Evolutionary conservation across 1,140 invertebrate species (phyloP).

Genomic region (Phthorimaea operculella): DNA sequence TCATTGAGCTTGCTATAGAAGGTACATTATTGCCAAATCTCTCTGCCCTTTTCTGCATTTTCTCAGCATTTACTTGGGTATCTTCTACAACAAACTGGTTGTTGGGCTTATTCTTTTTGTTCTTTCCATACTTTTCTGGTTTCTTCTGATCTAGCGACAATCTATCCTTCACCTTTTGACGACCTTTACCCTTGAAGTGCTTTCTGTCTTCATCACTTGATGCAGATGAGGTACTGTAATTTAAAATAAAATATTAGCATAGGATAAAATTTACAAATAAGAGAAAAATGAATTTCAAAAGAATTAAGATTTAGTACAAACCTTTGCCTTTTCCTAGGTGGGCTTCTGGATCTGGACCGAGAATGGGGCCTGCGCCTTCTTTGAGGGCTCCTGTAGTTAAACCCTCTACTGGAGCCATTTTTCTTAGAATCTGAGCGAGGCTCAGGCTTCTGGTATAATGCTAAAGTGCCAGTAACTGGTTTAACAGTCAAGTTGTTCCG

Average conservation of each 20-base stretch:
- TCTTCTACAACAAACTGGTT: constrained; percentile 75
- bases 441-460: constrained; percentile 64
- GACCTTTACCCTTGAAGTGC: constrained; percentile 45
- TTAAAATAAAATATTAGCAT: constrained; percentile 16
- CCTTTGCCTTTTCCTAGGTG: constrained; percentile 47
- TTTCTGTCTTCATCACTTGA: constrained; percentile 59
- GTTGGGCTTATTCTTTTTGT: constrained; percentile 73
- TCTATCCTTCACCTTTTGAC: constrained; percentile 61
- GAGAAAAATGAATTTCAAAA: constrained; percentile 6
- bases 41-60: constrained; percentile 86
- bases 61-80: constrained; percentile 76
- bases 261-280: constrained; percentile 10
- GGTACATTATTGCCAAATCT: constrained; percentile 73
- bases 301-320: constrained; percentile 19
- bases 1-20: constrained; percentile 54
- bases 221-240: constrained; percentile 55
- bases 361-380: constrained; percentile 40
- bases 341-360: constrained; percentile 51
- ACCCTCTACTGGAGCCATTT: constrained; percentile 17
- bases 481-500: constrained; percentile 72
- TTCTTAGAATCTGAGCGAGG: constrained; percentile 39
- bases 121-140: constrained; percentile 60
- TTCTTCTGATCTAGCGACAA: constrained; percentile 58
- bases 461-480: constrained; percentile 63
- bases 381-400: constrained; percentile 35